phyloP scores from a whole-genome alignment of 1,140 invertebrate genomes.

The Acromyrmex echinatior region DNA sequence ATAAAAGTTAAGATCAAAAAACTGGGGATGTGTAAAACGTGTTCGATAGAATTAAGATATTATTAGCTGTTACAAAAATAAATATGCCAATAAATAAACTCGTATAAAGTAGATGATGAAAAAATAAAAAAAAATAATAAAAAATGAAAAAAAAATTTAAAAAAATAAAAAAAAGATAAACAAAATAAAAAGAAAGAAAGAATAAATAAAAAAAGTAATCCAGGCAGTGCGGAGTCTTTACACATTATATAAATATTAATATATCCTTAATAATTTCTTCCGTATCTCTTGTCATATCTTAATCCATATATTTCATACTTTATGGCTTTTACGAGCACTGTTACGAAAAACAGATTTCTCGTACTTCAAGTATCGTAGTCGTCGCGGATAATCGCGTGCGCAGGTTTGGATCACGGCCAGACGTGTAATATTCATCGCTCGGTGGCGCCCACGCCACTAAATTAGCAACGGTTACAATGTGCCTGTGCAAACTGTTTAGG shows the following conservation, averaged over 20 bases:
- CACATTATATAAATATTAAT: not conserved
- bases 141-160: too few relatives aligned
- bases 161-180: too few relatives aligned
- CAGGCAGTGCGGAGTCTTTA: not conserved
- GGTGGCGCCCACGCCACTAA: conserved; percentile 54
- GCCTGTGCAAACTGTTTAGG: conserved; percentile 69
- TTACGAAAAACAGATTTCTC: conserved; percentile 49
- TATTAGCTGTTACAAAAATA: not conserved
- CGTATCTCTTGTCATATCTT: not conserved
- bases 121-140: too few relatives aligned
- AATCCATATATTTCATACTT: not conserved
- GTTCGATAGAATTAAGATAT: too few relatives aligned
- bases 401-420: conserved; percentile 68
- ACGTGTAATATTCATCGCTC: conserved; percentile 63
- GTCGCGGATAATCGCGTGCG: conserved; percentile 44
- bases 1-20: conserved; percentile 16
- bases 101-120: not conserved
- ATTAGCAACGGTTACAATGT: conserved; percentile 72
- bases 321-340: not conserved
- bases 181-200: too few relatives aligned
- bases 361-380: conserved; percentile 22
- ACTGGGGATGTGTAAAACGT: not conserved
- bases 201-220: not conserved
- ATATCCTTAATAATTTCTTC: not conserved
- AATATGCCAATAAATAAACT: not conserved